Conservation (phyloP, 2,797 vertebrate species). For the Masticophis lateralis region DNA sequence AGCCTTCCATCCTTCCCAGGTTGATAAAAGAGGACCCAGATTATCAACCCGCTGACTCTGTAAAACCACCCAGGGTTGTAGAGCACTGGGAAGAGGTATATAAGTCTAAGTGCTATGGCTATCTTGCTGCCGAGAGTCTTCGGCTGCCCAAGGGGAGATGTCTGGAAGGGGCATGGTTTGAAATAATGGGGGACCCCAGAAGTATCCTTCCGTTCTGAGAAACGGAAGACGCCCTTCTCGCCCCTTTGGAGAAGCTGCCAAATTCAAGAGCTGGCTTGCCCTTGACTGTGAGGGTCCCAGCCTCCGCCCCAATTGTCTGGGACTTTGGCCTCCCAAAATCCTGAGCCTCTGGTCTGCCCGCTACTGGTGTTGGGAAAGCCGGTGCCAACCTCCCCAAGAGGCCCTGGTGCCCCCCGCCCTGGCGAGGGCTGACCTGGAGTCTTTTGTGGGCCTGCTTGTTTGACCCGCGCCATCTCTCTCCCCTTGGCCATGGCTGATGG, state of each 20-base stretch:
- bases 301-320: background rate
- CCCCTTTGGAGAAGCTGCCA: background rate
- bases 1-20: background rate
- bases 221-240: background rate
- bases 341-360: accelerated
- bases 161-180: background rate
- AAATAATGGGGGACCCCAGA: background rate
- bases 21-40: background rate
- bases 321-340: background rate
- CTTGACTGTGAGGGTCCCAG: background rate
- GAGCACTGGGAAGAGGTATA: accelerated
- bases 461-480: background rate
- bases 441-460: background rate
- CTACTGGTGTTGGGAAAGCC: background rate
- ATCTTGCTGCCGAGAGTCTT: background rate
- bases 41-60: background rate
- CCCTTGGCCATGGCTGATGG: background rate
- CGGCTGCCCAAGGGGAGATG: background rate
- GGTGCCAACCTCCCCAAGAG: background rate
- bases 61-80: background rate
- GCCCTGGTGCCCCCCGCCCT: background rate
- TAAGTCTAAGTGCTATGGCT: background rate
- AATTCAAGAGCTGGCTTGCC: too few relatives aligned
- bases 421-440: background rate
- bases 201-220: background rate